Evolutionary conservation across 2,113 vertebrate genomes (phyloP).

Genomic region (Vulpes lagopus): DNA sequence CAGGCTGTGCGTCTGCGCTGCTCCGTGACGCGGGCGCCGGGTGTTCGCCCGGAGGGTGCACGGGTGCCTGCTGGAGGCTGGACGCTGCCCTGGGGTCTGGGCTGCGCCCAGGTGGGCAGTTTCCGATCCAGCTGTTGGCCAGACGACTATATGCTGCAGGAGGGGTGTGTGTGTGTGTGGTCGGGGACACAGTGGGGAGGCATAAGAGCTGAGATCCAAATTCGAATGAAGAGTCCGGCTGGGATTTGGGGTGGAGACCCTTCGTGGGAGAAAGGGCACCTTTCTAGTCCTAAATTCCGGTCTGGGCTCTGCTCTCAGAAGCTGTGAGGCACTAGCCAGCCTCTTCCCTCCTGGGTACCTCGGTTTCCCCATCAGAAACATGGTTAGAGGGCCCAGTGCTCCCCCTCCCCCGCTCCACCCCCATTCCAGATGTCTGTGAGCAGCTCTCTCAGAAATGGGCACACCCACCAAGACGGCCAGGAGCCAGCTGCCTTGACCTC

Average conservation of each 20-base stretch:
- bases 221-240: background rate
- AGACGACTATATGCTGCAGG: background rate
- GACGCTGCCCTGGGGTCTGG: background rate
- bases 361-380: background rate
- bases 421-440: background rate
- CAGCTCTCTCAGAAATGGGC: background rate
- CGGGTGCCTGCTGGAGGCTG: background rate
- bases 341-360: background rate
- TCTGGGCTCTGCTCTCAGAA: background rate
- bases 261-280: background rate
- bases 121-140: background rate
- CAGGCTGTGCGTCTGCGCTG: conserved; percentile 17
- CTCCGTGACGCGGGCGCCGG: background rate
- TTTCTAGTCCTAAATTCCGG: background rate
- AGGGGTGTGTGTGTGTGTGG: background rate
- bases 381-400: too few species aligned
- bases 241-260: background rate
- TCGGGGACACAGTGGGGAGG: background rate
- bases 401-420: too few species aligned
- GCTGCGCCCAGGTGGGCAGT: background rate
- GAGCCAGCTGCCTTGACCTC: background rate
- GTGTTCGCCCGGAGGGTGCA: accelerated
- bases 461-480: too few species aligned
- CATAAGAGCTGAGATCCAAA: background rate
- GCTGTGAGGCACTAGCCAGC: background rate